Base-by-base conservation (phyloP, 2,113 vertebrate genomes). In the Ictalurus furcatus region DNA sequence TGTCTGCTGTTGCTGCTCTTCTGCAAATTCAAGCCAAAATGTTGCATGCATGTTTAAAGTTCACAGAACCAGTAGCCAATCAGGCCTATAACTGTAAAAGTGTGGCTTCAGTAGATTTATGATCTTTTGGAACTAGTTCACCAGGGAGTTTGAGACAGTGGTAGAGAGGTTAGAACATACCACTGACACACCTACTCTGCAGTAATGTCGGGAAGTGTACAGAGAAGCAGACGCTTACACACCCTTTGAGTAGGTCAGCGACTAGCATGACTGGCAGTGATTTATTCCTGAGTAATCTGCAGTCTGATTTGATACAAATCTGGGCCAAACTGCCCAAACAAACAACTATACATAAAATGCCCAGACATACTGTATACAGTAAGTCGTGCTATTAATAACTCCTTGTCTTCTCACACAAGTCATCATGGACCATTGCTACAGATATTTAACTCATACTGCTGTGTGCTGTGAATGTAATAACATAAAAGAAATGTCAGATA, bases 271-370 rank as follows among this genome's bases (percentile, higher is more conserved):
- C 91, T 73, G 84, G 92, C 28, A 74, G 85, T 92, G 90, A 92
- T 93, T 94, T 92, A 92, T 93, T 92, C 85, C 89, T 90, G 93
- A 92, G 88, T 91, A 91, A 93, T 74, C 88, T 58, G 61, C 91
- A 90, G 69, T 90, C 40, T 88, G 87, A 76, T 86, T 90, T 92
- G 67, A 93, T 93, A 93, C 91, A 94, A 91, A 93, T 56, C 67
- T 71, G 81, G 17, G 30, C 25, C 30, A 84, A 61, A 48, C 17
- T 69, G 56, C 21, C 52, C 28, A 85, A 82, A 63, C 81, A 37
- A 65, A 67, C 82, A 83, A 25, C 44, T 83, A 48, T 56, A 79
- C 11, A 56, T 17, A 89, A 85, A 30, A 81, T 7, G 48, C 73
- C 19, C 7, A 40, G 21, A 59, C 63, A 63, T 37, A 48, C 6